These are phyloP conservation scores for Drosophila emarginata DNA, from an alignment of 2,888 invertebrate genomes.

Conservation along the genomic window DNA sequence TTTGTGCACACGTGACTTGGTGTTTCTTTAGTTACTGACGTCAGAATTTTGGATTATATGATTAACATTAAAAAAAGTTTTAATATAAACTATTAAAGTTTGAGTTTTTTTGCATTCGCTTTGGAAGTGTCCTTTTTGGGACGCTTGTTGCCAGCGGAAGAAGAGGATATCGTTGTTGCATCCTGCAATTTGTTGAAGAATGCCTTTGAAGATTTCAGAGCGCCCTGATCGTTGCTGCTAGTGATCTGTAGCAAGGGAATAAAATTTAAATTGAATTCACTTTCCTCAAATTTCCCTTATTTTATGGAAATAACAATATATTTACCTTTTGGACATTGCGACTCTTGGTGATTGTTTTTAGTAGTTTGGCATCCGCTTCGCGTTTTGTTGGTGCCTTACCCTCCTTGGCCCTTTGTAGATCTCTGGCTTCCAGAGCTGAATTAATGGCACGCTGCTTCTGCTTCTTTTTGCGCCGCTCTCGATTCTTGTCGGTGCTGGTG, in stretches of 20 bases:
- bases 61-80: slow-evolving; percentile 42
- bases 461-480: slow-evolving; percentile 94
- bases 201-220: slow-evolving; percentile 89
- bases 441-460: slow-evolving; percentile 86
- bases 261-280: background rate
- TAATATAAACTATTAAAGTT: slow-evolving; percentile 83
- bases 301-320: too few species aligned
- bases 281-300: too few species aligned
- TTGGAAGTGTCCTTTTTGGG: slow-evolving; percentile 82
- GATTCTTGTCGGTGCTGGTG: slow-evolving; percentile 92
- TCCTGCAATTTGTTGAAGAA: slow-evolving; percentile 95
- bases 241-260: slow-evolving; percentile 61
- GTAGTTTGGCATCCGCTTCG: slow-evolving; percentile 83
- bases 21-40: slow-evolving; percentile 20
- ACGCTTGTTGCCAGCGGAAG: slow-evolving; percentile 53
- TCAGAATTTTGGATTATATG: slow-evolving; percentile 7
- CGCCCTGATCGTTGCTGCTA: slow-evolving; percentile 82
- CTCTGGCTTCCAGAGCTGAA: slow-evolving; percentile 83
- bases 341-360: slow-evolving; percentile 86
- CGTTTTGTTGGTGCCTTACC: slow-evolving; percentile 84
- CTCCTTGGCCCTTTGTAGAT: slow-evolving; percentile 82
- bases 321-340: slow-evolving; percentile 86
- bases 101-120: slow-evolving; percentile 85
- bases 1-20: slow-evolving; percentile 60
- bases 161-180: slow-evolving; percentile 83